Conservation (phyloP, 1,140 invertebrate genomes). For the Drosophila pandora region DNA sequence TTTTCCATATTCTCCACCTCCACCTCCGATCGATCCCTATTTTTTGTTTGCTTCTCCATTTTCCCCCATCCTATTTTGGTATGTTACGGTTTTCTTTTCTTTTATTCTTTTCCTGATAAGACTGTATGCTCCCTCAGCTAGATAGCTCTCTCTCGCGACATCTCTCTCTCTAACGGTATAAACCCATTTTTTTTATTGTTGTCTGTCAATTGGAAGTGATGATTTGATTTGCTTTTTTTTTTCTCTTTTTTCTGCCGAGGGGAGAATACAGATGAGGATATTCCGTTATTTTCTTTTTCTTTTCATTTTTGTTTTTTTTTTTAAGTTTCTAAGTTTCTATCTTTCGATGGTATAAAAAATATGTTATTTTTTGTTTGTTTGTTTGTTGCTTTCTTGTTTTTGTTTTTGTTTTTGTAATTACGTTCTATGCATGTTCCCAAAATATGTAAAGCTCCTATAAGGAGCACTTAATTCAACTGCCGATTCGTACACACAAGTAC, state of each 20-base stretch:
- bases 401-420: conserved; percentile 1
- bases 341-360: conserved; percentile 52
- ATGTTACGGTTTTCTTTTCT: conserved; percentile 31
- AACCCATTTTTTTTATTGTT: conserved; percentile 25
- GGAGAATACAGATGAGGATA: conserved; percentile 6
- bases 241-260: not conserved
- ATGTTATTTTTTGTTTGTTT: not conserved
- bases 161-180: not conserved
- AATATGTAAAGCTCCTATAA: conserved; percentile 72
- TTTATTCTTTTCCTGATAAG: no score
- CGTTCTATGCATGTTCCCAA: conserved; percentile 59
- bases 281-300: conserved; percentile 11
- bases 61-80: conserved; percentile 14
- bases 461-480: conserved; percentile 58
- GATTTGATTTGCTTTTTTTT: not conserved
- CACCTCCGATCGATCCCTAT: not conserved
- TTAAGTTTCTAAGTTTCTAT: not conserved
- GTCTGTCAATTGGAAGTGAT: conserved; percentile 43
- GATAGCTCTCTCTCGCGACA: not conserved
- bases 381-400: no score
- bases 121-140: no score
- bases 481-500: conserved; percentile 43
- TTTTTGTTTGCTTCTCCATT: no score
- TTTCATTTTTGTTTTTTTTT: conserved; percentile 5
- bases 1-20: conserved; percentile 7